Evolutionary conservation across 2,113 vertebrate species (phyloP).

Genomic region (Lasiurus cinereus): DNA sequence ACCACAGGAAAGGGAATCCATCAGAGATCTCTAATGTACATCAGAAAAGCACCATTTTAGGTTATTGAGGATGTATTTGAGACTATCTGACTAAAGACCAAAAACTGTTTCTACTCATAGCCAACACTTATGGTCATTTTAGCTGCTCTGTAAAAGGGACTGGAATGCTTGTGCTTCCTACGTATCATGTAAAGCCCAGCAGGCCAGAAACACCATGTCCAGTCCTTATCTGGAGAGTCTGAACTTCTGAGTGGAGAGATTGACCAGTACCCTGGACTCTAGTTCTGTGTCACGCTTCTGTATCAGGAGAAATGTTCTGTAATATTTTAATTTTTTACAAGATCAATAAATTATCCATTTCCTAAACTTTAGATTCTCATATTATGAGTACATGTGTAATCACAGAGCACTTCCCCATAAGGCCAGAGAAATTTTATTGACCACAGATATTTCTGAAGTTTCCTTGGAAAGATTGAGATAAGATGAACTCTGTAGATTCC

Average conservation of each 20-base stretch:
- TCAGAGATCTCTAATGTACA: neutral
- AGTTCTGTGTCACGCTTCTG: neutral
- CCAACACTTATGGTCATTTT: neutral
- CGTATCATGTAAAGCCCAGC: neutral
- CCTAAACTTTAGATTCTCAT: neutral
- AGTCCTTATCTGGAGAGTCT: neutral
- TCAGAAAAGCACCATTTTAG: neutral
- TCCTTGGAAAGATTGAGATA: neutral
- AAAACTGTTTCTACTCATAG: neutral
- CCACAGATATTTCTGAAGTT: neutral
- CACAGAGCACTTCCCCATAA: neutral
- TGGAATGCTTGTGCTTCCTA: neutral
- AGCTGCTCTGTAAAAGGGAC: neutral
- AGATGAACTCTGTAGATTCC: neutral
- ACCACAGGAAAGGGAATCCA: neutral
- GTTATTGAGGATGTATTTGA: neutral
- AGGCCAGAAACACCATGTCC: neutral
- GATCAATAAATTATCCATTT: neutral
- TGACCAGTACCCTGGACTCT: neutral
- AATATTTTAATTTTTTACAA: neutral
- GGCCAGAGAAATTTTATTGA: neutral
- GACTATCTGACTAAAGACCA: neutral
- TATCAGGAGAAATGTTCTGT: neutral
- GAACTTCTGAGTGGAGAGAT: neutral
- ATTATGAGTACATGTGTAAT: neutral